phyloP scores from a whole-genome alignment of 53 echinoderm and acorn worm genomes.

The Stichopus horrens region DNA sequence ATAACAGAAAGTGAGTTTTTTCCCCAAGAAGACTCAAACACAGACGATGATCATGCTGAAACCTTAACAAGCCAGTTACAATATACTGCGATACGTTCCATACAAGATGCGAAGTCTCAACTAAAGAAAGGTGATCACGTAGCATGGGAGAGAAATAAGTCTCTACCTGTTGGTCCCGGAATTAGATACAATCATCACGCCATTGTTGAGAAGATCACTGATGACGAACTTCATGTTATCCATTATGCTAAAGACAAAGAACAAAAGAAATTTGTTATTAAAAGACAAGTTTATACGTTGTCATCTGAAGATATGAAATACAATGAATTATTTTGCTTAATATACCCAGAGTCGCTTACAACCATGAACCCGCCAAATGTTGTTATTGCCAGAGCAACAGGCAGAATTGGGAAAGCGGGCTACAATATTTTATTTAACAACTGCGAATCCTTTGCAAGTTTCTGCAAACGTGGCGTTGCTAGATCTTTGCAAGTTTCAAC shows the following conservation, averaged over 20 bases:
- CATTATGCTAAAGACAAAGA: not conserved
- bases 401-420: not conserved
- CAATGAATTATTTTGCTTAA: not conserved
- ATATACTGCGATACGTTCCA: not conserved
- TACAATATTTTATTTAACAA: constrained; percentile 16
- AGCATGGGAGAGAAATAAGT: not conserved
- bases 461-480: constrained; percentile 23
- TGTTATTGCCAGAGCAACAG: not conserved
- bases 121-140: constrained; percentile 1
- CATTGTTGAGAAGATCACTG: not conserved
- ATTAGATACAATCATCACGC: constrained; percentile 18
- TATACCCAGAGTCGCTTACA: not conserved
- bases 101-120: not conserved
- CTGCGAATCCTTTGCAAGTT: constrained; percentile 33
- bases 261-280: not conserved
- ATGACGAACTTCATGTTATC: not conserved
- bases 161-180: not conserved
- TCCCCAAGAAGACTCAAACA: not conserved
- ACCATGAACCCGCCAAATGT: not conserved
- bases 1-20: not conserved
- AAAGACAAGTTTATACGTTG: not conserved
- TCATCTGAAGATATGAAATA: not conserved
- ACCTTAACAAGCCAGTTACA: not conserved
- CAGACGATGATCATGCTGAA: not conserved
- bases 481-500: not conserved